phyloP scores from a whole-genome alignment of 2,888 invertebrate species.

The Synanthedon formicaeformis region DNA sequence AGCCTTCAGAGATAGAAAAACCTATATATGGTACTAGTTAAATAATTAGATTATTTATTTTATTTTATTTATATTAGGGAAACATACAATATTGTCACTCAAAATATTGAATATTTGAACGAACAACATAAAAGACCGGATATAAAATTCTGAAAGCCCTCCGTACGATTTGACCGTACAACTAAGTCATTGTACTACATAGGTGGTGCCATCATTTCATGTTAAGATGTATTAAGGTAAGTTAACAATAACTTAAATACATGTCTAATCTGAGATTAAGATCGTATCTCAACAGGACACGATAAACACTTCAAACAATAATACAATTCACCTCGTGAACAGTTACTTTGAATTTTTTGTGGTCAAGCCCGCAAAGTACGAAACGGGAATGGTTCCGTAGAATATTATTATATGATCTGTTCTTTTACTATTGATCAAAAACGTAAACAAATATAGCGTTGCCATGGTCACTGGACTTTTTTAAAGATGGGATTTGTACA shows the following conservation, averaged over 20 bases:
- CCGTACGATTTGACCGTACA: slow-evolving; percentile 21
- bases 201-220: slow-evolving; percentile 44
- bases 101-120: too few species aligned
- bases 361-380: slow-evolving; percentile 13
- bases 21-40: too few species aligned
- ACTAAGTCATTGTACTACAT: slow-evolving; percentile 32
- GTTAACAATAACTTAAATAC: slow-evolving; percentile 46
- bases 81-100: too few species aligned
- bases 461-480: too few species aligned
- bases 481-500: too few species aligned
- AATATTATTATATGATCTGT: too few species aligned
- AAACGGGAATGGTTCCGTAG: background rate
- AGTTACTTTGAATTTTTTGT: slow-evolving; percentile 33
- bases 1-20: too few species aligned
- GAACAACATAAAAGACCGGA: slow-evolving; percentile 23
- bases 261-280: slow-evolving; percentile 58
- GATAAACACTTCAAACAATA: slow-evolving; percentile 58
- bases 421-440: too few species aligned
- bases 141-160: slow-evolving; percentile 9
- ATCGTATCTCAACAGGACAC: slow-evolving; percentile 49
- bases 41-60: too few species aligned
- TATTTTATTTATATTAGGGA: too few species aligned
- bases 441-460: too few species aligned
- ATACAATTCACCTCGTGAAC: slow-evolving; percentile 33
- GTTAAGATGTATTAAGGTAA: slow-evolving; percentile 30